These are phyloP conservation scores for Aegotheles bennettii DNA, from an alignment of 2,113 vertebrate species.

Conservation along the genomic window DNA sequence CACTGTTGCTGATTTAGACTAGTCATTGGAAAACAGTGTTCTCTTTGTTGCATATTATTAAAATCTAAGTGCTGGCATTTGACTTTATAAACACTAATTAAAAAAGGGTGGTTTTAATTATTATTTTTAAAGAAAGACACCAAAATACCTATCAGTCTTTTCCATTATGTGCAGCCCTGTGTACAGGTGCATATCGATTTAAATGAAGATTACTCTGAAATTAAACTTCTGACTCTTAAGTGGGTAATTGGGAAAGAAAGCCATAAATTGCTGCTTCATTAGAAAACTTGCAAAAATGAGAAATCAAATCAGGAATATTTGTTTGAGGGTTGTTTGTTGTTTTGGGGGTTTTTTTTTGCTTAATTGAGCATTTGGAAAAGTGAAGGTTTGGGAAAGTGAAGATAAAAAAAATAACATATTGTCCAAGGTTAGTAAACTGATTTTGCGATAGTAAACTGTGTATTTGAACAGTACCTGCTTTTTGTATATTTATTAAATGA, in stretches of 20 bases:
- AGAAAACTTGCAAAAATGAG: not conserved
- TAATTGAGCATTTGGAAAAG: not conserved
- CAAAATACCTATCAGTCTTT: not conserved
- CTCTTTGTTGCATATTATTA: constrained; percentile 26
- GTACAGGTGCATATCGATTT: not conserved
- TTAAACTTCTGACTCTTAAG: not conserved
- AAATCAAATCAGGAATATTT: not conserved
- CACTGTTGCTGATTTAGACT: constrained; percentile 13
- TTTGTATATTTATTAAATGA: not conserved
- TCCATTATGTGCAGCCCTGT: not conserved
- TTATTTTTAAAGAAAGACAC: not conserved
- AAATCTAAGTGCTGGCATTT: constrained; percentile 22
- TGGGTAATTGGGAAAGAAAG: not conserved
- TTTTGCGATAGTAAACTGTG: not conserved
- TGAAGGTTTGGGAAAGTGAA: not conserved
- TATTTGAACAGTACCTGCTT: not conserved
- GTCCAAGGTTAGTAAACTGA: not conserved
- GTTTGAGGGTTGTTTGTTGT: not conserved
- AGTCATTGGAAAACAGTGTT: constrained; percentile 11
- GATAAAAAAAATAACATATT: not conserved
- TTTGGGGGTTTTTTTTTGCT: not conserved
- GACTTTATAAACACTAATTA: constrained; percentile 22
- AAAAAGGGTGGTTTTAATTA: not conserved
- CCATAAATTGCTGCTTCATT: not conserved
- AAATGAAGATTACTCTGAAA: not conserved